Percentiles rank a stretch among this genome's conserved stretches.
These are phyloP conservation scores for Erpetoichthys calabaricus DNA, from an alignment of 2,797 vertebrate genomes.

Conservation along the genomic window DNA sequence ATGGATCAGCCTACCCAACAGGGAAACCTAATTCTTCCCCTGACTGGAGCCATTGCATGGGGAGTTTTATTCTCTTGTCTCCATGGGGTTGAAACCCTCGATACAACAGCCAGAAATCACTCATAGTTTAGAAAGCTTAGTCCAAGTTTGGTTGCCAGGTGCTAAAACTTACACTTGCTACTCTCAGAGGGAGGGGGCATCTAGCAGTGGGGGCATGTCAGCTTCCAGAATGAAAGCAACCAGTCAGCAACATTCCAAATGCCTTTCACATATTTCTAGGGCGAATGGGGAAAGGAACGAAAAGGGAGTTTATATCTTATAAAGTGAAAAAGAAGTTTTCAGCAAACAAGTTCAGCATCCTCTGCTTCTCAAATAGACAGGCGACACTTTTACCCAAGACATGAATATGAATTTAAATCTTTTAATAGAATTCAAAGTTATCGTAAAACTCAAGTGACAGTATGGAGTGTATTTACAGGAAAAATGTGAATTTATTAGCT, in stretches of 20 bases:
- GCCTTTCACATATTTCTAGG: slow-evolving; percentile 22
- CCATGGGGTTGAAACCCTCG: slow-evolving; percentile 74
- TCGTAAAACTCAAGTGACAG: too few relatives aligned
- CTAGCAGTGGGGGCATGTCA: slow-evolving; percentile 34
- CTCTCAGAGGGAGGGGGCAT: slow-evolving; percentile 48
- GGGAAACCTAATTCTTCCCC: slow-evolving; percentile 82
- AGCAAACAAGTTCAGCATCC: too few relatives aligned
- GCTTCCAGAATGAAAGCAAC: slow-evolving; percentile 28
- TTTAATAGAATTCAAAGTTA: too few relatives aligned
- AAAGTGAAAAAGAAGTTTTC: too few relatives aligned
- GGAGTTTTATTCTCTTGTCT: slow-evolving; percentile 80
- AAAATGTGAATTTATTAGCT: too few relatives aligned
- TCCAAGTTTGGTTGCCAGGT: slow-evolving; percentile 80
- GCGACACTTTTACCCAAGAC: too few relatives aligned
- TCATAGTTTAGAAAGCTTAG: slow-evolving; percentile 85
- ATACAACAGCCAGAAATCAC: slow-evolving; percentile 77
- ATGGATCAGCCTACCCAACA: slow-evolving; percentile 74
- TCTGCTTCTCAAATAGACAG: too few relatives aligned
- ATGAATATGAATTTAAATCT: too few relatives aligned
- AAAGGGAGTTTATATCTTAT: background rate
- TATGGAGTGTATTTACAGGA: too few relatives aligned
- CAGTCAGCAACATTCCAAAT: slow-evolving; percentile 45
- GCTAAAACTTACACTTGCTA: slow-evolving; percentile 79
- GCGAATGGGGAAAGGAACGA: slow-evolving; percentile 8
- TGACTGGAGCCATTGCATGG: slow-evolving; percentile 97